Conservation (phyloP, 2,797 vertebrate species). For the Diceros bicornis region DNA sequence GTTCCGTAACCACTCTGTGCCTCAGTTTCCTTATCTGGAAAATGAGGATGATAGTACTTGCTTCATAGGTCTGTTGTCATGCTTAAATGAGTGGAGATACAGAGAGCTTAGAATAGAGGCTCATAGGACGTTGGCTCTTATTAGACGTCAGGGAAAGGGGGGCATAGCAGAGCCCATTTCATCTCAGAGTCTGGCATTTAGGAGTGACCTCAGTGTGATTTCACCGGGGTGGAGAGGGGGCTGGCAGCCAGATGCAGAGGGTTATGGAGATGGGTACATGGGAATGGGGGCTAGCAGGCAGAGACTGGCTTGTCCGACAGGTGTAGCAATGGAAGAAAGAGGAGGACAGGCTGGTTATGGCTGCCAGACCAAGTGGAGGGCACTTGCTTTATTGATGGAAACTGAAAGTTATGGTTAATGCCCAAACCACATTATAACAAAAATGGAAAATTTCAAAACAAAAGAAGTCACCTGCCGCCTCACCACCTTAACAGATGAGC, state of each 20-base stretch:
- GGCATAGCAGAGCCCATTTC: neutral
- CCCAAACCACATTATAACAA: neutral
- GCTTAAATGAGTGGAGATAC: neutral
- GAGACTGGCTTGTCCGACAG: neutral
- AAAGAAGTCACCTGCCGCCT: neutral
- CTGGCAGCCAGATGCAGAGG: neutral
- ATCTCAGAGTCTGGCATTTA: neutral
- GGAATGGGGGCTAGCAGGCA: neutral
- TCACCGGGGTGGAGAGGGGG: neutral
- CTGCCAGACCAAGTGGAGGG: neutral
- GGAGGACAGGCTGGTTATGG: neutral
- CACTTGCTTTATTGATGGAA: neutral
- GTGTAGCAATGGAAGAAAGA: neutral
- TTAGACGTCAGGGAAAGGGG: neutral
- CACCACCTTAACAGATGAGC: neutral
- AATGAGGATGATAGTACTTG: neutral
- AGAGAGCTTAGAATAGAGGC: neutral
- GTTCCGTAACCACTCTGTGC: neutral
- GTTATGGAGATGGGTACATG: neutral
- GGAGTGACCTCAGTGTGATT: neutral
- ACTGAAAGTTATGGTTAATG: neutral
- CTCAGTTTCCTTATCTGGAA: neutral
- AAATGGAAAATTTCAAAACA: slow-evolving; percentile 34
- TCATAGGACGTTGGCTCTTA: neutral
- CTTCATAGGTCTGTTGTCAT: neutral